These are phyloP conservation scores for Encarsia formosa DNA, from an alignment of 2,888 invertebrate genomes.

Conservation along the genomic window DNA sequence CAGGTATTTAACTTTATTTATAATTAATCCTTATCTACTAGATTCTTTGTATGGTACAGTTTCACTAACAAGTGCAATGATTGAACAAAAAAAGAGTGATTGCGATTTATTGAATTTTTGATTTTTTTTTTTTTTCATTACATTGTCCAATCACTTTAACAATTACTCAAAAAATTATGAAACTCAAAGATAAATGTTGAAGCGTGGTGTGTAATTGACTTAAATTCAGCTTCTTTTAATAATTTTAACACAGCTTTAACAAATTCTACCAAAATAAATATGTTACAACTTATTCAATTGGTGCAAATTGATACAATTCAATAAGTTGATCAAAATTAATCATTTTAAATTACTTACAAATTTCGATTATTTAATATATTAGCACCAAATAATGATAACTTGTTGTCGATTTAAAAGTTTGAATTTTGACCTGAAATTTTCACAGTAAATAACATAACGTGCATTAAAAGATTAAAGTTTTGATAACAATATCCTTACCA, in stretches of 20 bases:
- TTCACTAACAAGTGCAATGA: conserved; percentile 44
- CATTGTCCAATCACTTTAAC: no score
- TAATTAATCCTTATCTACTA: conserved; percentile 39
- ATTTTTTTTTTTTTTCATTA: no score
- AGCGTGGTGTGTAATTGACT: conserved; percentile 18
- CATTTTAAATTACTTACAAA: no score
- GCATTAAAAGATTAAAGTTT: conserved; percentile 21
- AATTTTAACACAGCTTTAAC: conserved; percentile 18
- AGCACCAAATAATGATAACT: no score
- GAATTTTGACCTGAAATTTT: not conserved
- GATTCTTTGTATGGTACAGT: conserved; percentile 43
- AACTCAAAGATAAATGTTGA: conserved; percentile 7
- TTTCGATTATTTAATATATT: no score
- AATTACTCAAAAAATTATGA: conserved; percentile 8
- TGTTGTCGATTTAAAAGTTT: conserved; percentile 7
- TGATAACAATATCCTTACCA: conserved; percentile 24
- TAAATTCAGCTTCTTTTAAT: conserved; percentile 14
- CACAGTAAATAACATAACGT: conserved; percentile 9
- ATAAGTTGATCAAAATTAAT: no score
- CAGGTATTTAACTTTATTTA: conserved; percentile 44
- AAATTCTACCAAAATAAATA: no score
- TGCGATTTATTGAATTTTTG: no score
- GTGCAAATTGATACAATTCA: no score
- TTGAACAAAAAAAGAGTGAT: conserved; percentile 23
- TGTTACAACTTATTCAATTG: no score